phyloP scores from a whole-genome alignment of 2,888 invertebrate genomes.

The Chromoteleia sp. region DNA sequence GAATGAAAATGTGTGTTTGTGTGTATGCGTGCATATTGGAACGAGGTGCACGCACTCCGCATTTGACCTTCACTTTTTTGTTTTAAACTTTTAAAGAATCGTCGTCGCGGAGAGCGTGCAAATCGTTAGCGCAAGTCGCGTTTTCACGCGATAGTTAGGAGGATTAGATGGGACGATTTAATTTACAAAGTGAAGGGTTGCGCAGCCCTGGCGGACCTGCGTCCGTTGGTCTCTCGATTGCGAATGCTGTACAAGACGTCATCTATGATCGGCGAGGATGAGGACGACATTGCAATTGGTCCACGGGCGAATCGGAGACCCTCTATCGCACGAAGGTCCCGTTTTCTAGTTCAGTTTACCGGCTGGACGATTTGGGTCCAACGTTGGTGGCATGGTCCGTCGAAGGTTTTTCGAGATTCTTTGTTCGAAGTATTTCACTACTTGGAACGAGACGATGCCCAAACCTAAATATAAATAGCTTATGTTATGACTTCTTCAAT shows the following conservation, averaged over 20 bases:
- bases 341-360: slow-evolving; percentile 20
- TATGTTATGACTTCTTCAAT: neutral
- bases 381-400: slow-evolving; percentile 12
- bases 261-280: slow-evolving; percentile 47
- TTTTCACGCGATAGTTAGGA: slow-evolving; percentile 13
- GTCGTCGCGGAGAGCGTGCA: slow-evolving; percentile 20
- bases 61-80: slow-evolving; percentile 3
- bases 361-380: neutral
- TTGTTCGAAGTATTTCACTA: slow-evolving; percentile 35
- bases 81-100: neutral
- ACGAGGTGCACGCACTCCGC: slow-evolving; percentile 45
- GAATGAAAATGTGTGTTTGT: slow-evolving; percentile 29
- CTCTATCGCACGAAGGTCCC: slow-evolving; percentile 11
- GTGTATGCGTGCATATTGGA: slow-evolving; percentile 11
- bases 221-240: neutral
- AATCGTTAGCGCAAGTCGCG: slow-evolving; percentile 33
- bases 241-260: slow-evolving; percentile 39
- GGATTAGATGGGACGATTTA: slow-evolving; percentile 51
- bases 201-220: slow-evolving; percentile 6
- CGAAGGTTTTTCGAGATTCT: neutral
- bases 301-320: slow-evolving; percentile 44
- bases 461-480: slow-evolving; percentile 19
- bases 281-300: slow-evolving; percentile 64
- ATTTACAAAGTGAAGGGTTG: slow-evolving; percentile 50
- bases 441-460: slow-evolving; percentile 23